Evolutionary conservation across 2,888 invertebrate species (phyloP).

Genomic region (Desoria tigrina): DNA sequence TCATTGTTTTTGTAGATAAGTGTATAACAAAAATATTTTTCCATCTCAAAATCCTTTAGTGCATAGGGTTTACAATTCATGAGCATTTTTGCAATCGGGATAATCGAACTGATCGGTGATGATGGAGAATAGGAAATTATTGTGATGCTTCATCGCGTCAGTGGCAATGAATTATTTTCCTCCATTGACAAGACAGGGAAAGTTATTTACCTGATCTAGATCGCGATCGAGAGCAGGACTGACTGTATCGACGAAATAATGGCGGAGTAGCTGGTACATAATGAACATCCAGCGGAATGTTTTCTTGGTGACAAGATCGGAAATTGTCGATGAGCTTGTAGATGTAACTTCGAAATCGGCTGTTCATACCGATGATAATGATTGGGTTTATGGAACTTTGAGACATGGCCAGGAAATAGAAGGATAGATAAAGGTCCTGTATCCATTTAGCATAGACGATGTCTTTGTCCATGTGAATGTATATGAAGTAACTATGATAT

Average conservation of each 20-base stretch:
- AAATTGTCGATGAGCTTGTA: slow-evolving; percentile 38
- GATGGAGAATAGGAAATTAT: too few relatives aligned
- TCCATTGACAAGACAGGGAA: too few relatives aligned
- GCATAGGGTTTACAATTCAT: too few relatives aligned
- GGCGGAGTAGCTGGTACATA: slow-evolving; percentile 60
- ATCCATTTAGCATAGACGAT: slow-evolving; percentile 70
- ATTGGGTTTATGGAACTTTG: slow-evolving; percentile 91
- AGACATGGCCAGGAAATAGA: slow-evolving; percentile 90
- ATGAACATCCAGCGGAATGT: slow-evolving; percentile 5
- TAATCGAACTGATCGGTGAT: too few relatives aligned
- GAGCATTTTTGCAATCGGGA: too few relatives aligned
- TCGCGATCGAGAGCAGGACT: slow-evolving; percentile 64
- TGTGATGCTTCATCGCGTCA: too few relatives aligned
- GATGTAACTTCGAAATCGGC: slow-evolving; percentile 58
- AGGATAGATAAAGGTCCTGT: slow-evolving; percentile 80
- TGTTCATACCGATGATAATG: slow-evolving; percentile 92
- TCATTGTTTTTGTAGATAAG: too few relatives aligned
- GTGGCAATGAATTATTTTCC: too few relatives aligned
- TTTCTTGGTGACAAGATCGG: slow-evolving; percentile 27
- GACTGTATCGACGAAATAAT: slow-evolving; percentile 58
- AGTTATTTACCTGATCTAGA: too few relatives aligned
- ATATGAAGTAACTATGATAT: slow-evolving; percentile 83
- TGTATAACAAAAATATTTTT: too few relatives aligned
- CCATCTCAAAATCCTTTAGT: too few relatives aligned
- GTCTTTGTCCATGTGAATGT: slow-evolving; percentile 71